Evolutionary conservation across 2,888 invertebrate genomes (phyloP).

Genomic region (Drosophila quinaria): DNA sequence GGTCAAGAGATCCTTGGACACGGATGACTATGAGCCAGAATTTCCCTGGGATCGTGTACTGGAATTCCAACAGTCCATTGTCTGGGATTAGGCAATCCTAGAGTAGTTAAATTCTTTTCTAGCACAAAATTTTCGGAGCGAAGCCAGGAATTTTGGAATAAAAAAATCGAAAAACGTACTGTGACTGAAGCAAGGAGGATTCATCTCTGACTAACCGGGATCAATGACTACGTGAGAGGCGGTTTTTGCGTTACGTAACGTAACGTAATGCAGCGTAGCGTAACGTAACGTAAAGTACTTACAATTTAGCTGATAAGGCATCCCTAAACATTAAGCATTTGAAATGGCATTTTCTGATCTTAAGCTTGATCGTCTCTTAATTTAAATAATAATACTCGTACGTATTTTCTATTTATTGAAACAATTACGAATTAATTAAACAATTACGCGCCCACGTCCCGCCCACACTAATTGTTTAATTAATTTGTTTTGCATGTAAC

Average conservation of each 20-base stretch:
- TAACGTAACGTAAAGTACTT: slow-evolving; percentile 55
- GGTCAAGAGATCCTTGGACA: slow-evolving; percentile 74
- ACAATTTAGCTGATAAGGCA: slow-evolving; percentile 43
- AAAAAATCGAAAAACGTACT: slow-evolving; percentile 58
- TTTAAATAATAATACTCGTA: slow-evolving; percentile 59
- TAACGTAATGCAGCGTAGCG: slow-evolving; percentile 40
- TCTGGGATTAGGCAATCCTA: slow-evolving; percentile 88
- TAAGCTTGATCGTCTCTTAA: slow-evolving; percentile 37
- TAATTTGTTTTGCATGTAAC: slow-evolving; percentile 83
- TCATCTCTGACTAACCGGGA: slow-evolving; percentile 60
- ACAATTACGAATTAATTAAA: slow-evolving; percentile 84
- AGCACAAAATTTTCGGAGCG: slow-evolving; percentile 52
- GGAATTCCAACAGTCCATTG: slow-evolving; percentile 89
- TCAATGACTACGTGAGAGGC: slow-evolving; percentile 51
- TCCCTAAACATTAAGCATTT: slow-evolving; percentile 64
- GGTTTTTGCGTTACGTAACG: slow-evolving; percentile 36
- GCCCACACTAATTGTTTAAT: slow-evolving; percentile 80
- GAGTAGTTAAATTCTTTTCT: slow-evolving; percentile 56
- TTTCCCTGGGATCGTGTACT: slow-evolving; percentile 93
- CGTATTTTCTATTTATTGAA: slow-evolving; percentile 69
- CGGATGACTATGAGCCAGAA: slow-evolving; percentile 86
- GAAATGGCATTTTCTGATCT: slow-evolving; percentile 69
- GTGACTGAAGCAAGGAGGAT: slow-evolving; percentile 74
- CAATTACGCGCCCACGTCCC: slow-evolving; percentile 71
- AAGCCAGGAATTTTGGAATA: slow-evolving; percentile 28